Evolutionary conservation across 2,888 invertebrate genomes (phyloP).

Genomic region (Ochropacha duplaris): DNA sequence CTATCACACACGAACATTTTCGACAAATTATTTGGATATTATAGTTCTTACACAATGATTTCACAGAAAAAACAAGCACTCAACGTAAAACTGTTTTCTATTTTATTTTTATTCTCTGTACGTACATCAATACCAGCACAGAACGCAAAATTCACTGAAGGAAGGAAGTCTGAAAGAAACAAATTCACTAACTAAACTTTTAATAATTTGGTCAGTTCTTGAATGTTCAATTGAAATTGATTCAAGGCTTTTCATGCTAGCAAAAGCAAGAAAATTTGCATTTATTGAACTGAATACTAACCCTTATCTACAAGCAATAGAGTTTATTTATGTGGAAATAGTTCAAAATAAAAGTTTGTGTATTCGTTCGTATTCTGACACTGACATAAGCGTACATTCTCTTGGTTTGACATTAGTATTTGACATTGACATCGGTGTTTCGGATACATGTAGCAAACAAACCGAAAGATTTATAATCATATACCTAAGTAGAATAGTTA

Average conservation of each 20-base stretch:
- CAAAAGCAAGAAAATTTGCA: neutral
- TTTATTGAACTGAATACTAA: neutral
- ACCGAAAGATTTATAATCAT: too few relatives aligned
- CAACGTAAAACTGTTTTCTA: neutral
- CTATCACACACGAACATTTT: conserved; percentile 62
- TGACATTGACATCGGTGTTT: conserved; percentile 1
- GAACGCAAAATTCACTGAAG: neutral
- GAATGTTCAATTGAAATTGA: neutral
- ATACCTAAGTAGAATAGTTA: too few relatives aligned
- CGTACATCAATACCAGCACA: neutral
- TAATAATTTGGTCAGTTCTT: neutral
- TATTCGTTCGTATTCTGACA: neutral
- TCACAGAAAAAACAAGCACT: neutral
- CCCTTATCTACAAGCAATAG: neutral
- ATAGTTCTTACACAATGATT: neutral
- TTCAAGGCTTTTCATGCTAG: too few relatives aligned
- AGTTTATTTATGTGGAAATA: neutral
- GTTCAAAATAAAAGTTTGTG: neutral
- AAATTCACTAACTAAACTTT: too few relatives aligned
- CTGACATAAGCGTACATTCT: conserved; percentile 10
- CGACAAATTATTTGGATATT: neutral
- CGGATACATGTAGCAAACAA: conserved; percentile 10
- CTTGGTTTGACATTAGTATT: too few relatives aligned
- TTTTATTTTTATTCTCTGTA: neutral
- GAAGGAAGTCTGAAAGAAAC: too few relatives aligned